Conservation (phyloP, 2,113 vertebrate genomes). For the Echinops telfairi region DNA sequence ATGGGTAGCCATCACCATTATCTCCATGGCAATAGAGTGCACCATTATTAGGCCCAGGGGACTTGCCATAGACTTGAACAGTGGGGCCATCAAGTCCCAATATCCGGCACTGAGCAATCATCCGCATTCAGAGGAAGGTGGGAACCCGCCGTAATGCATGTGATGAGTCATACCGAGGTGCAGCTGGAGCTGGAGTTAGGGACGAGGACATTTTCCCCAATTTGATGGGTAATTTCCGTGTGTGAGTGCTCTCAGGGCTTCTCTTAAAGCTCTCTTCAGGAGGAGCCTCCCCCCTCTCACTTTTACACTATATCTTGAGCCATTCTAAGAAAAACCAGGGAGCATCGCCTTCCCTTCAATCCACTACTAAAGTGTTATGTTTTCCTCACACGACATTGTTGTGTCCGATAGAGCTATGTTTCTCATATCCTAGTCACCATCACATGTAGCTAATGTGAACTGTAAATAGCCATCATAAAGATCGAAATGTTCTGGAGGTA, state of each 20-base stretch:
- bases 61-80: constrained; percentile 53
- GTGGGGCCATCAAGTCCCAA: constrained; percentile 61
- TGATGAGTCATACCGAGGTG: constrained; percentile 35
- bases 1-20: constrained; percentile 61
- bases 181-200: not conserved
- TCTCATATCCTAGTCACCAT: not conserved
- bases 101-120: constrained; percentile 58
- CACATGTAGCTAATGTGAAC: rapidly evolving
- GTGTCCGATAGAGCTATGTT: not conserved
- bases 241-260: not conserved
- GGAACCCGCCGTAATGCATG: constrained; percentile 60
- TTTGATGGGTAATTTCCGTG: constrained; percentile 42
- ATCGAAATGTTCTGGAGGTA: not conserved
- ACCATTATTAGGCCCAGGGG: constrained; percentile 72
- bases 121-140: constrained; percentile 60
- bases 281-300: not conserved
- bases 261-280: not conserved
- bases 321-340: constrained; percentile 4
- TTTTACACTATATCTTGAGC: not conserved
- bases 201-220: not conserved
- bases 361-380: not conserved
- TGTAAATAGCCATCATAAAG: not conserved
- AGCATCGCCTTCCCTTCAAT: not conserved
- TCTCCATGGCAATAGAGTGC: constrained; percentile 77
- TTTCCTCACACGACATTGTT: not conserved